Conservation (phyloP, 2,797 vertebrate genomes). For the Anableps anableps region DNA sequence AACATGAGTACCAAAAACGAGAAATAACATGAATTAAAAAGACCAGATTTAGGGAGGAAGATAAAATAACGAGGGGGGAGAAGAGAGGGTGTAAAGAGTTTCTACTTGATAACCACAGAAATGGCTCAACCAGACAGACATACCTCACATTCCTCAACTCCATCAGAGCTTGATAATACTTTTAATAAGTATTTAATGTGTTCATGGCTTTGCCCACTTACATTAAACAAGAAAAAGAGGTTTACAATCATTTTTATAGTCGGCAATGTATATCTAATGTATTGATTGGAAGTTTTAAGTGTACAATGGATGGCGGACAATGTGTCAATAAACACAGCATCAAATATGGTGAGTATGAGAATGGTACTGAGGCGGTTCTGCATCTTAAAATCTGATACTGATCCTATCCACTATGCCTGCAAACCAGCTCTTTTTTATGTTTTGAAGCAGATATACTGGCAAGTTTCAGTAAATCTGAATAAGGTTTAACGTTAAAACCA, state of each 20-base stretch:
- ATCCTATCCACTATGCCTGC: conserved; percentile 11
- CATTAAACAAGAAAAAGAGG: conserved; percentile 27
- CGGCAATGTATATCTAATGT: neutral
- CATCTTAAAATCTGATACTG: conserved; percentile 18
- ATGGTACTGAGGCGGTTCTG: conserved; percentile 10
- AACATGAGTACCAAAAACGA: neutral
- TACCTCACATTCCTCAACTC: conserved; percentile 89
- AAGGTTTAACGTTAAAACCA: conserved; percentile 30
- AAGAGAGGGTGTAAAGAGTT: conserved; percentile 45
- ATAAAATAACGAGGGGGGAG: conserved; percentile 23
- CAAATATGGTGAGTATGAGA: conserved; percentile 6
- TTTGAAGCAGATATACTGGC: conserved; percentile 19
- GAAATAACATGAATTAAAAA: neutral
- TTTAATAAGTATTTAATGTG: conserved; percentile 77
- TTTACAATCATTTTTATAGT: conserved; percentile 8
- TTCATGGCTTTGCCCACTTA: conserved; percentile 27
- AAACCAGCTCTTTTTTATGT: conserved; percentile 26
- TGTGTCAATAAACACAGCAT: conserved; percentile 19
- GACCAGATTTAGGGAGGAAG: conserved; percentile 3
- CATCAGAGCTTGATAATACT: conserved; percentile 86
- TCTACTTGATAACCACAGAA: conserved; percentile 67
- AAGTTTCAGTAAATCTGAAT: conserved; percentile 16
- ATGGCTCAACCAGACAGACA: conserved; percentile 75
- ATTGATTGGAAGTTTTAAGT: conserved; percentile 18
- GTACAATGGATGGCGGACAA: conserved; percentile 4